Evolutionary conservation across 2,888 invertebrate species (phyloP), one percentile per base, ranked within the genome.

Genomic region (Clivina fossor): DNA sequence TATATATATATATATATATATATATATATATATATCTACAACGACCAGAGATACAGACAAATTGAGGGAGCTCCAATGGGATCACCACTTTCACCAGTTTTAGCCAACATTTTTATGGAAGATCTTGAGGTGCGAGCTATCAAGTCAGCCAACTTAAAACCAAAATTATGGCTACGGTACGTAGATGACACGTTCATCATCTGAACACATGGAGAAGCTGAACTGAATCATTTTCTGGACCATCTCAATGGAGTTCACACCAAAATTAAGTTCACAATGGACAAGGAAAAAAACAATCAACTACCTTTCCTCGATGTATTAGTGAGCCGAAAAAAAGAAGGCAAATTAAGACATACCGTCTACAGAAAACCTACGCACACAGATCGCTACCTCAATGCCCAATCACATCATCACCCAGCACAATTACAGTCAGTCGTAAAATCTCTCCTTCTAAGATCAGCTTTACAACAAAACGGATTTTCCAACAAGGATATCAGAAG

Each of bases 131-230:
- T 49, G 9, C 4, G 35, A 41, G 46, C 53, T 8, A 26, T 26
- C 5, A 26, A 26, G 5, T 7, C 37, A 11, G 33, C 33, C 15
- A 9, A 16, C 8, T 3, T 7, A 3, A 37, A 13, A 37, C 3
- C 37, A 13, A 37, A 43, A 43, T 43, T 22, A 58, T 47, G n/a
- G 3, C 37, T 37, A 3, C 15, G 15, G 15, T 13, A 37, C 3
- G 37, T 37, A 18, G 37, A 37, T 18, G 37, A 37, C 15, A 37
- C 15, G 3, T 37, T 43, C 26, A 32, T 62, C 19, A 61, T 59
- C 5, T 60, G 61, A 40, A 61, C 57, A 26, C 62, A 64, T 41
- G 62, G 63, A 4, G 59, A 56, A 24, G 58, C 54, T 2, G 53
- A 60, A 32, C 58, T 59, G 16, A 55, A 57, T 9, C 48, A 59